Conservation (phyloP, 2,113 vertebrate species). For the Chloropsis cyanopogon region DNA sequence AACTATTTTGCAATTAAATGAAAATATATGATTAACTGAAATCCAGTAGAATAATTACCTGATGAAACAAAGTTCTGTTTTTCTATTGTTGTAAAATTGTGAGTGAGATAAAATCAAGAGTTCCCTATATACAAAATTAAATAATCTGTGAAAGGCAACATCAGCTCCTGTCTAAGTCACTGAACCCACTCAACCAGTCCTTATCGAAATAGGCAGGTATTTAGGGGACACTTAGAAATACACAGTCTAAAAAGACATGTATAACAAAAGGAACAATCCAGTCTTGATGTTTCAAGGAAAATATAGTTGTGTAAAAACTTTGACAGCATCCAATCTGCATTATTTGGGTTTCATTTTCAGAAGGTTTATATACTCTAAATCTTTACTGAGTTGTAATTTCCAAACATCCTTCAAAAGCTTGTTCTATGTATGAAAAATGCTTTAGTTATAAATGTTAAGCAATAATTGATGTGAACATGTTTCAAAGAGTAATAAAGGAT, state of each 20-base stretch:
- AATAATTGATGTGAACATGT: not conserved
- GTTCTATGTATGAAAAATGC: not conserved
- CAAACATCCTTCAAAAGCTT: not conserved
- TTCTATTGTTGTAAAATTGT: not conserved
- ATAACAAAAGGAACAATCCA: not conserved
- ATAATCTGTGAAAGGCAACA: not conserved
- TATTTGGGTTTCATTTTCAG: not conserved
- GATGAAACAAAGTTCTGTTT: not conserved
- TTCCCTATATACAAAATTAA: not conserved
- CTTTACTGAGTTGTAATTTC: not conserved
- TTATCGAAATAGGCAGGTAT: not conserved
- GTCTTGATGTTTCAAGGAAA: not conserved
- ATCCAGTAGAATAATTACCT: not conserved
- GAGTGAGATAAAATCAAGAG: not conserved
- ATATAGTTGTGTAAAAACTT: not conserved
- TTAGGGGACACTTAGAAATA: not conserved
- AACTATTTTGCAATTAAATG: not conserved
- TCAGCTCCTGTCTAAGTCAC: not conserved
- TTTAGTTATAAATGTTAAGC: not conserved
- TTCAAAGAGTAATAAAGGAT: not conserved
- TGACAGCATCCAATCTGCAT: not conserved
- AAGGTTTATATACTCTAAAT: not conserved
- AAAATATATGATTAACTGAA: not conserved
- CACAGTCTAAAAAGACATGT: not conserved
- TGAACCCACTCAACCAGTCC: not conserved